Evolutionary conservation across 1,140 invertebrate genomes (phyloP), one percentile per base, ranked within the genome.

Genomic region (Cherax destructor): DNA sequence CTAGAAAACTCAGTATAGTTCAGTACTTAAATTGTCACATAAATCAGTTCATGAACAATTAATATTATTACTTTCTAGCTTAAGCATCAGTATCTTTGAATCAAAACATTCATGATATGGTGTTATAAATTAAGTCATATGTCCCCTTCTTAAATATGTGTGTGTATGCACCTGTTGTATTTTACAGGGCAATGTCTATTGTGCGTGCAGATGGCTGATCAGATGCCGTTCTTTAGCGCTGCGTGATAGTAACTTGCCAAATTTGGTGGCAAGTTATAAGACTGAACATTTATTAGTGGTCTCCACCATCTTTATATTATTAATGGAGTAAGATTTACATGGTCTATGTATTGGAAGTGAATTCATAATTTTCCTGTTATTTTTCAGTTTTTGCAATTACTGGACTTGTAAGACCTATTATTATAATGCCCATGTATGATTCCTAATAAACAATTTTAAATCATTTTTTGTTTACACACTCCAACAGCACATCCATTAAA

Each of bases 161-260:
- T 21, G 7, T 87, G 50, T 88, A 78, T 88, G 86, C 41, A 52
- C 30, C 30, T 81, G 41, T 88, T 80, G 50, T 69, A 77, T 90
- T n/a, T 90, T 91, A 16, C 88, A 91, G 88, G 88, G 18, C 76
- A 91, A 65, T 91, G 88, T 91, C 83, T 91, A 81, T 78, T 47
- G 61, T 91, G 88, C 61, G 74, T 69, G 59, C 80, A 91, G 74
- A 78, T 91, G 88, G 88, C 81, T 24, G 65, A 91, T 49, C 72
- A 78, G 72, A 61, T 91, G 88, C 50, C 69, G 76, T 79, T 50
- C 69, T 85, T 83, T 77, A 59, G 69, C 56, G n/a, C 21, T 72
- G 47, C 61, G 41, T 61, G 47, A 65, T 18, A 65, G 13, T 65
- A 5, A 65, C 11, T 65, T 5, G 18, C 41, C 56, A 72, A 72